Evolutionary conservation across 2,113 vertebrate species (phyloP).

Genomic region (Forbesichthys agassizii): DNA sequence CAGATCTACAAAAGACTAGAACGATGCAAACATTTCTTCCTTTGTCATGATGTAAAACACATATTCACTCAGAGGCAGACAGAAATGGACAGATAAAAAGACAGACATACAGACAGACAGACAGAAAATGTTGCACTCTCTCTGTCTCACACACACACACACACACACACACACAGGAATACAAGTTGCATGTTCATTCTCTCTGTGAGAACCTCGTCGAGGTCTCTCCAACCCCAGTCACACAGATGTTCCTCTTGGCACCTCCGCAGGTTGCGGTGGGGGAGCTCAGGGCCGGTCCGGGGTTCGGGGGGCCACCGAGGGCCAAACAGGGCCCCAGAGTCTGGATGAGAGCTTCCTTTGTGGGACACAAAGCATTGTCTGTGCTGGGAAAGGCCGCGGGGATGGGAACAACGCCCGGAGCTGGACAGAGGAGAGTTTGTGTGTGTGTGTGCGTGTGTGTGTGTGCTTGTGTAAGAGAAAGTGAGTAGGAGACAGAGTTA

Average conservation of each 20-base stretch:
- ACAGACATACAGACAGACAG: no score
- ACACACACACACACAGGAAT: slow-evolving; percentile 30
- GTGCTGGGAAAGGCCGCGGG: slow-evolving; percentile 73
- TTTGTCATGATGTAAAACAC: no score
- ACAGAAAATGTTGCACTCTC: background rate
- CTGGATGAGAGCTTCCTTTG: slow-evolving; percentile 78
- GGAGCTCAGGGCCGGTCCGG: slow-evolving; percentile 53
- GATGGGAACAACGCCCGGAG: slow-evolving; percentile 75
- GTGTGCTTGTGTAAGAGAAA: slow-evolving; percentile 42
- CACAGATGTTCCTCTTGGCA: slow-evolving; percentile 84
- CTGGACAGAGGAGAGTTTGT: slow-evolving; percentile 58
- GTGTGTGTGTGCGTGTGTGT: slow-evolving; percentile 18
- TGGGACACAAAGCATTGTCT: slow-evolving; percentile 79
- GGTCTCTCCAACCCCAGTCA: slow-evolving; percentile 57
- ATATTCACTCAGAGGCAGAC: no score
- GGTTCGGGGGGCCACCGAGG: slow-evolving; percentile 44
- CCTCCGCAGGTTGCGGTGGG: slow-evolving; percentile 67
- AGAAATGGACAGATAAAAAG: no score
- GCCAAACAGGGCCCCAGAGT: slow-evolving; percentile 68
- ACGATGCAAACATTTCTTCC: background rate
- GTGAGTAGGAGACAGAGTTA: slow-evolving; percentile 17
- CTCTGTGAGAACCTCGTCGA: slow-evolving; percentile 61
- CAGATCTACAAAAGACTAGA: background rate
- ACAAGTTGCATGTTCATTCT: slow-evolving; percentile 36
- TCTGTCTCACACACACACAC: slow-evolving; percentile 3